Evolutionary conservation across 2,888 invertebrate species (phyloP).

Genomic region (Tupiocoris notatus): DNA sequence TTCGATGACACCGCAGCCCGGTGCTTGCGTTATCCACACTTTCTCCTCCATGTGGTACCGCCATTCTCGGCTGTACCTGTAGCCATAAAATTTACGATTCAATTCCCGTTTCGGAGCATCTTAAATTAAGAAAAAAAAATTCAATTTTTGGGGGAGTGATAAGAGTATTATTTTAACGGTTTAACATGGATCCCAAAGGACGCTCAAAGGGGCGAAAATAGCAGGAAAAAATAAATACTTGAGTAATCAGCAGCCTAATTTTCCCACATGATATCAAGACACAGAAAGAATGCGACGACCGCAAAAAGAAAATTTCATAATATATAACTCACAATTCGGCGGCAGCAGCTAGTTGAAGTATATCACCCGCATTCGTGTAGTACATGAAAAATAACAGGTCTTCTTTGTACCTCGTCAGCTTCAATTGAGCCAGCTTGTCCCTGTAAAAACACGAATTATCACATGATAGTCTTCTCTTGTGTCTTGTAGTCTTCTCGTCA

Average conservation of each 20-base stretch:
- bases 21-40: constrained; percentile 98
- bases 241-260: no score
- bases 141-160: no score
- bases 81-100: constrained; percentile 1
- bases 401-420: constrained; percentile 96
- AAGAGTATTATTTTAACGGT: no score
- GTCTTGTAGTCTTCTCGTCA: background rate
- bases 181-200: no score
- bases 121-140: no score
- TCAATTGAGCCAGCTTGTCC: constrained; percentile 92
- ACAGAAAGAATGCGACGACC: no score
- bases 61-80: constrained; percentile 97
- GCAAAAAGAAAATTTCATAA: no score
- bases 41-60: constrained; percentile 99
- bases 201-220: no score
- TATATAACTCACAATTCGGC: constrained; percentile 93
- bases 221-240: no score
- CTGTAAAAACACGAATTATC: constrained; percentile 56
- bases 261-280: no score
- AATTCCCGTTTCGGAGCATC: no score
- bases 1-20: constrained; percentile 89
- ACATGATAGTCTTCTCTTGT: constrained; percentile 41
- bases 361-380: constrained; percentile 98
- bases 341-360: constrained; percentile 95
- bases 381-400: constrained; percentile 98